Percentiles rank a stretch among this genome's conserved stretches.
Conservation (phyloP, 2,113 vertebrate species). For the Ictidomys tridecemlineatus region DNA sequence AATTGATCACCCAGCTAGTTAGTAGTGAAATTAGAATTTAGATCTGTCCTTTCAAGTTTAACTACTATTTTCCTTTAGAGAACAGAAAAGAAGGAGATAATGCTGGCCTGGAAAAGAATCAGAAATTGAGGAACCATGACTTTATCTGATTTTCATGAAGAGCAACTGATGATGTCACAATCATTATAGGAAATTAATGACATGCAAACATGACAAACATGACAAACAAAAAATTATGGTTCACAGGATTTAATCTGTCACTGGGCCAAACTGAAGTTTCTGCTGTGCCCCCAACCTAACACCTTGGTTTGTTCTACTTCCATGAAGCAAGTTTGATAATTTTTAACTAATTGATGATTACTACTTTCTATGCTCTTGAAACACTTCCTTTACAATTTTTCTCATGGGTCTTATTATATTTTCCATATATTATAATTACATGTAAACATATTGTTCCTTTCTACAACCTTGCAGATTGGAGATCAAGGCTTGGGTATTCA, state of each 20-base stretch:
- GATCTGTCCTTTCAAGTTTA: slow-evolving; percentile 43
- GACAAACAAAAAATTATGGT: neutral
- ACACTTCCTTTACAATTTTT: neutral
- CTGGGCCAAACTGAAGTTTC: neutral
- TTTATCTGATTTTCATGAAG: neutral
- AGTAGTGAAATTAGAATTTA: neutral
- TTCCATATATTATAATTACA: neutral
- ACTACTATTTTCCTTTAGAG: neutral
- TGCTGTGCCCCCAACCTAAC: neutral
- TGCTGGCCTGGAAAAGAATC: neutral
- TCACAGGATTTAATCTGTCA: neutral
- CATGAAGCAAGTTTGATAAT: neutral
- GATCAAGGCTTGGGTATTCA: neutral
- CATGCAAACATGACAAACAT: neutral
- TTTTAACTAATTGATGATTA: neutral
- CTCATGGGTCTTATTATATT: neutral
- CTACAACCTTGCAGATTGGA: neutral
- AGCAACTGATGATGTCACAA: neutral
- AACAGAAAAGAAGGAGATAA: slow-evolving; percentile 15
- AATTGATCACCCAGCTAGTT: neutral
- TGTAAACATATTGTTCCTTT: neutral
- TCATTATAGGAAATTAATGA: neutral
- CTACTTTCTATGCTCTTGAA: neutral
- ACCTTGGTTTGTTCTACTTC: neutral
- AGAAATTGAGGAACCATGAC: slow-evolving; percentile 10